Evolutionary conservation across 2,888 invertebrate species (phyloP).

Genomic region (Eupithecia abbreviata): DNA sequence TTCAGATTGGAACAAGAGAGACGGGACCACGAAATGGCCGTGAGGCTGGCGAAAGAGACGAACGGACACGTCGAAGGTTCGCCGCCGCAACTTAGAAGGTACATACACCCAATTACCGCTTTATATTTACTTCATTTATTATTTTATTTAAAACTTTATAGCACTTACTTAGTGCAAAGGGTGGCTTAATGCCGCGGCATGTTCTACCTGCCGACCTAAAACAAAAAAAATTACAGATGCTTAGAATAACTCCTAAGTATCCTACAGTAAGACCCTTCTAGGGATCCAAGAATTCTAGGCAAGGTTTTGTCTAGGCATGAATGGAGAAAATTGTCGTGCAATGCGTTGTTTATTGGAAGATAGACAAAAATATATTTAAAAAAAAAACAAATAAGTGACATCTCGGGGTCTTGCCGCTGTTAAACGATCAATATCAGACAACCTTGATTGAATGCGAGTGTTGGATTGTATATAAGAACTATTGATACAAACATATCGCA

Average conservation of each 20-base stretch:
- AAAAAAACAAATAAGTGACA: not conserved
- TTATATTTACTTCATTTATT: not conserved
- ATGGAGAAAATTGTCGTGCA: not conserved
- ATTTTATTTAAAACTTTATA: not conserved
- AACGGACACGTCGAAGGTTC: conserved; percentile 93
- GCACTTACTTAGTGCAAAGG: no score
- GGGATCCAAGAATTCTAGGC: not conserved
- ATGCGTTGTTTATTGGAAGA: not conserved
- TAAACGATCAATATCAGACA: not conserved
- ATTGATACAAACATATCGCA: no score
- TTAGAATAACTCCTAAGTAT: not conserved
- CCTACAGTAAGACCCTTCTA: not conserved
- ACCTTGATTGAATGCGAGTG: not conserved
- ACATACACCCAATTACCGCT: not conserved
- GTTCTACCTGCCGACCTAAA: no score
- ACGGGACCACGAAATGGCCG: conserved; percentile 96
- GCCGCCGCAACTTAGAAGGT: conserved; percentile 90
- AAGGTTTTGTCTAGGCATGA: not conserved
- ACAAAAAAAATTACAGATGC: no score
- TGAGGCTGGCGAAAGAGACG: conserved; percentile 95
- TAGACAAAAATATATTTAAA: not conserved
- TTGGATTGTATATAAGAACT: no score
- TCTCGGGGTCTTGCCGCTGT: not conserved
- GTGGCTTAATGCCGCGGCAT: no score
- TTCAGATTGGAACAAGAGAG: conserved; percentile 93